Conservation (phyloP, 2,888 invertebrate species). For the Capitulum mitella region DNA sequence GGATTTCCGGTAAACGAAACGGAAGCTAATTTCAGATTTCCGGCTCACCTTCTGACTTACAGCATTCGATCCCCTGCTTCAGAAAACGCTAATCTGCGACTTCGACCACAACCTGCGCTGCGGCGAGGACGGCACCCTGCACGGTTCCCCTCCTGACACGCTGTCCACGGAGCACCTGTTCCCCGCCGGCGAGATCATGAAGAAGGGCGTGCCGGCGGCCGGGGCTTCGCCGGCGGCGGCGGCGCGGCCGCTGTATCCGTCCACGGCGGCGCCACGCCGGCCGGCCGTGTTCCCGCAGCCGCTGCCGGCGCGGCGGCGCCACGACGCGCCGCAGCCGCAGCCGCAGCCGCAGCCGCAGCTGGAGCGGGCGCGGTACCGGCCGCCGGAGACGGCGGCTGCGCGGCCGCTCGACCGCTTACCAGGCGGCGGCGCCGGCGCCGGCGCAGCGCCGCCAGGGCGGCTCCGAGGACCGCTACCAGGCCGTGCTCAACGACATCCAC, state of each 20-base stretch:
- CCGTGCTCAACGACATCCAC: constrained; percentile 13
- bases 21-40: too few species aligned
- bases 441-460: background rate
- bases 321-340: background rate
- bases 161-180: constrained; percentile 10
- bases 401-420: background rate
- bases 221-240: background rate
- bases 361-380: background rate
- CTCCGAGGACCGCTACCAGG: background rate
- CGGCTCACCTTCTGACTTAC: too few species aligned
- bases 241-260: background rate
- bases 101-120: constrained; percentile 4
- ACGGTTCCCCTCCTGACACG: background rate
- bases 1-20: too few species aligned
- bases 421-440: background rate
- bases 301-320: background rate
- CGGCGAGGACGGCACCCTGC: background rate
- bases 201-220: background rate
- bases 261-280: too few species aligned
- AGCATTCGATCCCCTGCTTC: too few species aligned
- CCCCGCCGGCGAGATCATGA: constrained; percentile 16
- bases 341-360: background rate
- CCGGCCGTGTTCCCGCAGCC: background rate
- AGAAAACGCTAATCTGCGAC: constrained; percentile 16
- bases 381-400: background rate